Base-by-base conservation (phyloP, 2,113 vertebrate genomes). In the Hippoglossus stenolepis region DNA sequence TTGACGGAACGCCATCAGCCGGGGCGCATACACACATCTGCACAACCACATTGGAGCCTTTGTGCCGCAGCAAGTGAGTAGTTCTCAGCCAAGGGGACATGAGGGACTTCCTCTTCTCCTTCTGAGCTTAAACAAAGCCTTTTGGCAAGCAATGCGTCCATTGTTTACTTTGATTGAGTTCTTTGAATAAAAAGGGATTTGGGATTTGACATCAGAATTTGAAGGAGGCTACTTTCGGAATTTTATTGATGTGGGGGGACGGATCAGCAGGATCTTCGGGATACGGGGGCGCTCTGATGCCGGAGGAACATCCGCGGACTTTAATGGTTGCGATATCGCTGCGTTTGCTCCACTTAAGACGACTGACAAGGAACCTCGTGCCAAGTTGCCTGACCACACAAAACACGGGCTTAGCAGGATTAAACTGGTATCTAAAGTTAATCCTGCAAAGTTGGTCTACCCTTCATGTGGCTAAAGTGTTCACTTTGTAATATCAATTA, bases 111-210 rank as follows among this genome's bases (percentile, higher is more conserved):
- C 85, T 81, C 65, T 69, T 59, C 74, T 83, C 70, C 73, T 64
- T 79, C 82, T 77, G 58, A 85, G 85, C 87, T 83, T 81, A 60
- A 79, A 87, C 87, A 88, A 86, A 93, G 88, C 86, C 66, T 86
- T 77, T 84, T 87, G 87, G 91, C 85, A 73, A 77, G 73, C 75
- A 51, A 75, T 61, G 86, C 56, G 13, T 79, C 83, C 28, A 72
- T 88, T 93, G 90, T 93, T 92, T 92, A 85, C 77, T 86, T 73
- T 85, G 82, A 91, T 85, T 85, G 81, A 85, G 87, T 89, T 89
- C 56, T 87, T 85, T 83, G 79, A 82, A 80, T 75, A 75, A 82
- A 88, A 79, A 57, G 76, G 80, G 80, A 83, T 81, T 88, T 82
- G 84, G 78, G 86, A 86, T 80, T 90, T 84, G 51, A 90, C 82